phyloP scores from a whole-genome alignment of 2,797 vertebrate genomes.

The Cryptoprocta ferox region DNA sequence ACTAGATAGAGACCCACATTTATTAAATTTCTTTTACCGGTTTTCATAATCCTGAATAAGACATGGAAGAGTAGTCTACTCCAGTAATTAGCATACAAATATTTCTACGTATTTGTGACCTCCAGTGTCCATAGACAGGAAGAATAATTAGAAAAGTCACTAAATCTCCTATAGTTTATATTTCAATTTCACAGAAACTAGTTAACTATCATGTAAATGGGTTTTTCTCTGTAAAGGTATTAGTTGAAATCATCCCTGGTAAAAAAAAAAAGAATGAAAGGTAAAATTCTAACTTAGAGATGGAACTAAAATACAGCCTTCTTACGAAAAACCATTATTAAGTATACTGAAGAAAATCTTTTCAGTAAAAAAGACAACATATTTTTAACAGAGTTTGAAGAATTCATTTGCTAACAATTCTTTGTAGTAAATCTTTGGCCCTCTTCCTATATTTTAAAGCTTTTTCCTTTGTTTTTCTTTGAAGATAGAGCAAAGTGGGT shows the following conservation, averaged over 20 bases:
- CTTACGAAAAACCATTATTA: neutral
- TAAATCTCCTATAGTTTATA: neutral
- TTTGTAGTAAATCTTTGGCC: neutral
- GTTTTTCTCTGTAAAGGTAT: neutral
- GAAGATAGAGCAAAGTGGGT: slow-evolving; percentile 11
- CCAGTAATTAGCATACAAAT: neutral
- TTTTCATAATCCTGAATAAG: slow-evolving; percentile 11
- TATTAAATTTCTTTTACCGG: neutral
- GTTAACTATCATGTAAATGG: slow-evolving; percentile 1
- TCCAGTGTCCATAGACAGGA: neutral
- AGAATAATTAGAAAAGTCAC: neutral
- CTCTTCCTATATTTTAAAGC: neutral
- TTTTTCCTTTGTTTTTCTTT: neutral
- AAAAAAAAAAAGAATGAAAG: slow-evolving; percentile 17
- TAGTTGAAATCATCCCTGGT: neutral
- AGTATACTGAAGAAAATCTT: slow-evolving; percentile 32
- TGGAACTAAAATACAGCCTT: neutral
- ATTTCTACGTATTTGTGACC: neutral
- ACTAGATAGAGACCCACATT: neutral
- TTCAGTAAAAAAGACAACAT: neutral
- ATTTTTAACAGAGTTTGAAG: neutral
- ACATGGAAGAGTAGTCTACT: neutral
- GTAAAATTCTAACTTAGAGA: neutral
- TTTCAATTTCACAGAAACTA: slow-evolving; percentile 23
- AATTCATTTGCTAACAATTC: slow-evolving; percentile 43